Evolutionary conservation across 2,113 vertebrate species (phyloP), one percentile per base, ranked within the genome.

Genomic region (Melanostigma gelatinosum): DNA sequence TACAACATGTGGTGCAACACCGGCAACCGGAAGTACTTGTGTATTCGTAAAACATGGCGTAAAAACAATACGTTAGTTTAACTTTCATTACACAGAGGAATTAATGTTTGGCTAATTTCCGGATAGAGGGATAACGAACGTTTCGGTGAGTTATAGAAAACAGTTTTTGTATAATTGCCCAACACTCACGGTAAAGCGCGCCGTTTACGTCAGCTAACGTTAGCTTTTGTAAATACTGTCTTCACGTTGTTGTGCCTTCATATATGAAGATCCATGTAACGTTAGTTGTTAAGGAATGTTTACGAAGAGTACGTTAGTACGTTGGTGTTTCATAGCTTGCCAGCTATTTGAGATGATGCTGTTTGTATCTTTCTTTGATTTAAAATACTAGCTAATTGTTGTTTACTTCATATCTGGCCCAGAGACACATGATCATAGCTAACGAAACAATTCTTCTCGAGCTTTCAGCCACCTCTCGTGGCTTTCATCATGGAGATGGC

Each of bases 21-120:
- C 55, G 22, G 18, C 60, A 76, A 72, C 65, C 75, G 84, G 84
- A 91, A 78, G 79, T 79, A 80, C 3, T 73, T 67, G 4, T 70
- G 27, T 64, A 69, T 44, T 82, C 63, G 75, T 79, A 6, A 6
- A 29, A 27, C 24, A 58, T 58, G 55, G 2, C 4, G 22, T 22
- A 10, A 1, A 27, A 58, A 24, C 12, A 58, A 58, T 29, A 29
- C 12, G 12, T 13, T 29, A 15, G 55, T 58, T 57, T 29, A 58
- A 58, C 55, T 78, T 24, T 76, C 3, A 48, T 55, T 67, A 13
- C 4, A 0, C 60, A 29, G 13, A 38, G 24, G 11, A 64, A 42
- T 69, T 11, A 1, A 76, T 67, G 29, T 9, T 2, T 16, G 10
- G 2, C 18, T 64, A 13, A 42, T 77, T 24, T 70, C 1, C 0